Base-by-base conservation (phyloP, 2,797 vertebrate genomes). In the Pampus argenteus region DNA sequence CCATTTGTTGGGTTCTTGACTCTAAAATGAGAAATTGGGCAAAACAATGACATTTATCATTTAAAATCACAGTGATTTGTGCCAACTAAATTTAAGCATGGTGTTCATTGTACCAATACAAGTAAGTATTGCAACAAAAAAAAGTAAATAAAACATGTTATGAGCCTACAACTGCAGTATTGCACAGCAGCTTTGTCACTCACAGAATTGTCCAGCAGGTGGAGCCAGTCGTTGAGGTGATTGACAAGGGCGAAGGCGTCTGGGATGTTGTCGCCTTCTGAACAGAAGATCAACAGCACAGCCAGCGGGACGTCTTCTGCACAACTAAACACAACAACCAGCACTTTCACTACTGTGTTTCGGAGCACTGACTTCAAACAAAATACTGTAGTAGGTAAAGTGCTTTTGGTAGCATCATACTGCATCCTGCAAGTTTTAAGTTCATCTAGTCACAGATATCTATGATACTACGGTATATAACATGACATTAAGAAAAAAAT, bases 231-330 rank as follows among this genome's bases (percentile, higher is more conserved):
- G 66, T 99, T 98, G 8, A 99, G 94, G 80, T 96, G 95, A 84
- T 95, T 95, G 44, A 93, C 86, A 2, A 99, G 96, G 15, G 91
- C 82, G 82, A 98, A 92, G 0, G 97, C 97, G 59, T 99, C 98
- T n/a, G 97, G 98, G 76, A 99, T 94, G 82, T 99, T 99, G 91
- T 99, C 97, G 13, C 98, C 98, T 82, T 99, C 98, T 0, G 98
- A 99, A 56, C 97, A 98, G 88, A 99, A 99, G 59, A 97, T 95
- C 67, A 99, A 91, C 85, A 99, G 88, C 86, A 97, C 94, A 0
- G 94, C 96, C 93, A 98, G 84, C 7, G 94, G 93, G 62, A 99
- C 85, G 83, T 94, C 95, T 81, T 94, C 94, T 15, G 83, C 66
- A 83, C 87, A 94, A 67, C 85, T 91, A 51, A 40, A 67, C 38